A percentile compares a stretch with the other conserved stretches of the same genome.
phyloP scores from a whole-genome alignment of 2,113 vertebrate species.

The Okapia johnstoni region DNA sequence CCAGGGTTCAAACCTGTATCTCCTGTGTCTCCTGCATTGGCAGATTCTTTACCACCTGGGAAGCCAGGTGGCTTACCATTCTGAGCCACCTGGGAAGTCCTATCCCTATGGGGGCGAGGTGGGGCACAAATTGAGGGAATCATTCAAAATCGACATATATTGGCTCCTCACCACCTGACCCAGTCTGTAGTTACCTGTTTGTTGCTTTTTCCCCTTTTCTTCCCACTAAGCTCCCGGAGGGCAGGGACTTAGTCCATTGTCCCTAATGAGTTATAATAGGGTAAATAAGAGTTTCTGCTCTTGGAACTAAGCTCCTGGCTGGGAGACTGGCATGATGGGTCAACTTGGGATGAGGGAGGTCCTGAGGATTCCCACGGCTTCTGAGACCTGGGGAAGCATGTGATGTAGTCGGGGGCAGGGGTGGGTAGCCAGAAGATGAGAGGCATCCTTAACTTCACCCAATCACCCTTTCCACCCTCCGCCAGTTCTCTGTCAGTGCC shows the following conservation, averaged over 20 bases:
- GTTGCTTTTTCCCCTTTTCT: neutral
- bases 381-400: neutral
- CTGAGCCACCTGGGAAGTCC: neutral
- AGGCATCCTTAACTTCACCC: accelerated
- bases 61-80: too few relatives aligned
- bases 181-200: neutral
- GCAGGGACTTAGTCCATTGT: neutral
- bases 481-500: neutral
- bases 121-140: neutral
- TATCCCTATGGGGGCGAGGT: neutral
- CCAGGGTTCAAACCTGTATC: neutral
- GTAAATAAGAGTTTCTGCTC: neutral
- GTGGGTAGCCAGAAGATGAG: too few relatives aligned
- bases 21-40: neutral
- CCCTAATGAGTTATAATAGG: neutral
- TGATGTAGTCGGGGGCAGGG: neutral
- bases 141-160: accelerated
- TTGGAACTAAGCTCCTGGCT: neutral
- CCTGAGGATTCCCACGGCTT: neutral
- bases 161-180: accelerated
- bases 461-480: neutral
- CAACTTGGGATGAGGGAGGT: too few relatives aligned
- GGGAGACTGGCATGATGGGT: neutral
- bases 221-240: neutral
- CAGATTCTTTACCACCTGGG: neutral